phyloP scores from a whole-genome alignment of 2,888 invertebrate species.

The Standfussiana lucernea region DNA sequence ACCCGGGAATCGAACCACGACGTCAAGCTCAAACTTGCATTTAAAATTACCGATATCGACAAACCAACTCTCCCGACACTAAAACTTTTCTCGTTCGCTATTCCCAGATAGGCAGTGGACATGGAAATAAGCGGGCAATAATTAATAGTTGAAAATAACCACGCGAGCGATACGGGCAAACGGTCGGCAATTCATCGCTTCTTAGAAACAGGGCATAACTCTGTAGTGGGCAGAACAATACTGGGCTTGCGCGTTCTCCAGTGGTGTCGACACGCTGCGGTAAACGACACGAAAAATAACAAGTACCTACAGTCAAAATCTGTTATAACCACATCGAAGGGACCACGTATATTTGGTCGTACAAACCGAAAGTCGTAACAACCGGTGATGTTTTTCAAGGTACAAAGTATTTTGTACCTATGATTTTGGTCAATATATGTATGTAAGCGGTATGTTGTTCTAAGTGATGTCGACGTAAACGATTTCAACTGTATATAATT shows the following conservation, averaged over 20 bases:
- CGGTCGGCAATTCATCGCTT: conserved; percentile 50
- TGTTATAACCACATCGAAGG: too few species aligned
- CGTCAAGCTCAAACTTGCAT: too few species aligned
- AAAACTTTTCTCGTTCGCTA: conserved; percentile 43
- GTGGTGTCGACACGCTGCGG: conserved; percentile 49
- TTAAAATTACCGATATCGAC: conserved; percentile 1
- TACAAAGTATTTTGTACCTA: too few species aligned
- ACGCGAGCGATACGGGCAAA: conserved; percentile 31
- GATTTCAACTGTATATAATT: too few species aligned
- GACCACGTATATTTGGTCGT: too few species aligned
- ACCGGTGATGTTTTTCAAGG: too few species aligned
- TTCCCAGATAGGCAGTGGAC: conserved; percentile 58
- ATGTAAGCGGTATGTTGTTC: too few species aligned
- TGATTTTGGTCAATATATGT: too few species aligned
- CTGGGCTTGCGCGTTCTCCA: conserved; percentile 41
- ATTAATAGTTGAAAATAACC: conserved; percentile 66
- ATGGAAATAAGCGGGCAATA: conserved; percentile 61
- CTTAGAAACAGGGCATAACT: conserved; percentile 47
- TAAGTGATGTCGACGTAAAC: too few species aligned
- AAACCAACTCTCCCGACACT: conserved; percentile 26
- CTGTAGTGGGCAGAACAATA: conserved; percentile 58
- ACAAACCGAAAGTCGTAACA: too few species aligned
- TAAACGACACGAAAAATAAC: background rate
- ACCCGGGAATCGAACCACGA: too few species aligned
- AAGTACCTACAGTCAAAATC: too few species aligned